Conservation (phyloP, 2,113 vertebrate genomes). For the Rhinogobius similis region DNA sequence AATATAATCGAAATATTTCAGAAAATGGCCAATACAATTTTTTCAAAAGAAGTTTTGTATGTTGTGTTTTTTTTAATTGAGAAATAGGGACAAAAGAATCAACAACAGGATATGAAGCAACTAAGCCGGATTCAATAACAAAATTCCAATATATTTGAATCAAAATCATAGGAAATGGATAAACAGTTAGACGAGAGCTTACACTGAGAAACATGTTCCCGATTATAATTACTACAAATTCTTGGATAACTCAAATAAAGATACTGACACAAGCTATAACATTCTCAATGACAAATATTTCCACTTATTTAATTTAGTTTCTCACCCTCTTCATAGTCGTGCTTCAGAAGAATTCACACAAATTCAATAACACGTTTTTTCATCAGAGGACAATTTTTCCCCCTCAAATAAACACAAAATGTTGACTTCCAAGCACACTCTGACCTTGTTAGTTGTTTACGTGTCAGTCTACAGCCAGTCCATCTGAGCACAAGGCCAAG, state of each 20-base stretch:
- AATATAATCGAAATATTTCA: background rate
- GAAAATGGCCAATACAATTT: too few species aligned
- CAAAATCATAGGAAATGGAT: background rate
- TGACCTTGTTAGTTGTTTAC: constrained; percentile 1
- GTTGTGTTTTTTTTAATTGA: too few species aligned
- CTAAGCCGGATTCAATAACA: too few species aligned
- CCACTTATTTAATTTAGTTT: too few species aligned
- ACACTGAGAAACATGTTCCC: too few species aligned
- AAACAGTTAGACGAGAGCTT: background rate
- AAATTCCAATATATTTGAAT: background rate
- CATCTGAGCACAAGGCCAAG: background rate
- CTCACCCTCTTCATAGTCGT: background rate
- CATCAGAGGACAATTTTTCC: too few species aligned
- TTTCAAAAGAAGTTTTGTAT: too few species aligned
- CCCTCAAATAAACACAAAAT: background rate
- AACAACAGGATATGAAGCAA: too few species aligned
- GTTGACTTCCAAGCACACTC: background rate
- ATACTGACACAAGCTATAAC: too few species aligned
- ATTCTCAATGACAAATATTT: too few species aligned
- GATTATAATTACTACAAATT: background rate
- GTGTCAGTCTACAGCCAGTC: background rate
- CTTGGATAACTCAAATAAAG: too few species aligned
- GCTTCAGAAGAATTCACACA: background rate
- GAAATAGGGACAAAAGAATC: background rate
- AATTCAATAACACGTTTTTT: background rate